Percentiles rank a stretch among this genome's conserved stretches.
These are phyloP conservation scores for Drosophila subquinaria DNA, from an alignment of 2,888 invertebrate genomes.

Conservation along the genomic window DNA sequence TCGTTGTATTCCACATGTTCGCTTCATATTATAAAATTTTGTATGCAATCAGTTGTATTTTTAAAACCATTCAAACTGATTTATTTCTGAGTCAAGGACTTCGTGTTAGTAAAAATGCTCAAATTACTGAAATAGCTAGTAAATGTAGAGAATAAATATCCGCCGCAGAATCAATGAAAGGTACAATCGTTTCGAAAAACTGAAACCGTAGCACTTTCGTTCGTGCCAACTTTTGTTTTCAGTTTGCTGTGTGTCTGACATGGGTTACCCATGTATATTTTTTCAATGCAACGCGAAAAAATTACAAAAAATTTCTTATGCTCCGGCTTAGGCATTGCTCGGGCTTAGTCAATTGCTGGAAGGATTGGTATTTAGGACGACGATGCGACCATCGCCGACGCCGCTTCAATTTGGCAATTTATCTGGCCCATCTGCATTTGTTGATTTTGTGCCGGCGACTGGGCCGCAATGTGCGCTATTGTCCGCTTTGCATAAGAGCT, in stretches of 20 bases:
- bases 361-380: neutral
- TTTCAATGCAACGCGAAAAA: slow-evolving; percentile 22
- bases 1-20: neutral
- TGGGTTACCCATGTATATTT: neutral
- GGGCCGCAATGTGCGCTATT: slow-evolving; percentile 65
- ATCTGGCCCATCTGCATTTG: slow-evolving; percentile 75
- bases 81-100: neutral
- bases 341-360: slow-evolving; percentile 29
- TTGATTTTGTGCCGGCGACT: slow-evolving; percentile 68
- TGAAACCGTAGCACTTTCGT: slow-evolving; percentile 14
- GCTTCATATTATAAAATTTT: neutral
- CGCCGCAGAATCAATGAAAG: neutral
- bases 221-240: slow-evolving; percentile 9
- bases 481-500: slow-evolving; percentile 73
- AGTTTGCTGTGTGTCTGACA: no score
- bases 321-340: slow-evolving; percentile 11
- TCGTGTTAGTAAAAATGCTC: neutral
- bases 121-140: neutral
- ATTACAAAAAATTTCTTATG: slow-evolving; percentile 41
- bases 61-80: neutral
- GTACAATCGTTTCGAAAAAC: slow-evolving; percentile 9
- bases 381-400: slow-evolving; percentile 11
- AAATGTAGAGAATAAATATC: neutral
- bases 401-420: slow-evolving; percentile 74
- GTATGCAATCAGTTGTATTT: neutral